These are phyloP conservation scores for Balearica regulorum DNA, from an alignment of 2,797 vertebrate genomes.

Conservation along the genomic window DNA sequence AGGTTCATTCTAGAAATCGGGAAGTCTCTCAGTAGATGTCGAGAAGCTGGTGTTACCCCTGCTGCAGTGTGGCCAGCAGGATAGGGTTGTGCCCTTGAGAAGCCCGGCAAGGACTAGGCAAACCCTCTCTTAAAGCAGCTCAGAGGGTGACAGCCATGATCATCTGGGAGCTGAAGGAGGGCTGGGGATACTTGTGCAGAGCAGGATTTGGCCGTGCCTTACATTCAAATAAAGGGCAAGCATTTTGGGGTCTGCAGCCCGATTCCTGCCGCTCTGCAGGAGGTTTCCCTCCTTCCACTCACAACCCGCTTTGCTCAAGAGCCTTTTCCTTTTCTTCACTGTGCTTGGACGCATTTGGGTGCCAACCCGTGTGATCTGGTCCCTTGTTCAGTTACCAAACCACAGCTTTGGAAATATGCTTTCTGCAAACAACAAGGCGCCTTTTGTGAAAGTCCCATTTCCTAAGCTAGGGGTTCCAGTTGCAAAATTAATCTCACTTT, in stretches of 20 bases:
- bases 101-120: neutral
- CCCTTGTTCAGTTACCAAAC: neutral
- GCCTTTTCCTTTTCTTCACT: neutral
- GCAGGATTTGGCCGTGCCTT: neutral
- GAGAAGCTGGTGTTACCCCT: neutral
- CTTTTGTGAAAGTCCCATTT: neutral
- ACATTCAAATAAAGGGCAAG: neutral
- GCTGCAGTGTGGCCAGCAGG: neutral
- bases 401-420: neutral
- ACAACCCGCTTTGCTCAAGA: accelerated
- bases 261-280: neutral
- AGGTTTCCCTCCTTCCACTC: neutral
- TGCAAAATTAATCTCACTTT: neutral
- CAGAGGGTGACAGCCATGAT: accelerated
- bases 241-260: neutral
- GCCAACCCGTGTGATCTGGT: neutral
- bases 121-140: neutral
- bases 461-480: neutral
- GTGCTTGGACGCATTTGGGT: neutral
- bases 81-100: neutral
- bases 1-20: neutral
- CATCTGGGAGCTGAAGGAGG: neutral
- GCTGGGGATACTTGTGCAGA: neutral
- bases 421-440: neutral
- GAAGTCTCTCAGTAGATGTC: neutral